Evolutionary conservation across 53 echinoderm and acorn worm genomes (phyloP), one percentile per base, ranked within the genome.

Genomic region (Echinarachnius parma): DNA sequence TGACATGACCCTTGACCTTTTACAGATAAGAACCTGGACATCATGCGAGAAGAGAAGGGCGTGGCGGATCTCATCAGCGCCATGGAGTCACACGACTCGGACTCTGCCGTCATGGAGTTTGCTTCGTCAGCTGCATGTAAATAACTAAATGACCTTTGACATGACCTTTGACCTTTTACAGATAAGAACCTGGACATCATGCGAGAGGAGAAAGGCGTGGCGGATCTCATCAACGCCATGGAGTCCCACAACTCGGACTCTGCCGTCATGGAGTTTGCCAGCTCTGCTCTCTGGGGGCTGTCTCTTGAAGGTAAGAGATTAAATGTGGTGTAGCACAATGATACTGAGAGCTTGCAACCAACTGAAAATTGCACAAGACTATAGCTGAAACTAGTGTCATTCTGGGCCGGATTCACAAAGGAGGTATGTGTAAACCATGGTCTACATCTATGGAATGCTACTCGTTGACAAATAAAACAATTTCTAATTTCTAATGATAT

Each of bases 51-150:
- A n/a, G 98, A 96, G 66, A 91, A 88, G 48, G 98, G 98, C 13
- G 98, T 90, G 5, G 66, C 82, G 21, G 98, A 96, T 65, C 21
- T 96, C 28, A 90, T 90, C 39, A 90, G 84, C 21, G 98, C 88
- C 22, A 87, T 96, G 87, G 65, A 82, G 21, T 61, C 78, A 16
- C 98, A 96, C 56, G 88, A 79, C 46, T 54, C 68, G 2, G 34
- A 81, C 22, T 62, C 98, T 1, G 66, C 87, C 3, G 91, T 96
- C 3, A 76, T 96, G 49, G 98, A 96, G 56, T 87, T 84, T n/a
- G 88, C 98, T 21, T 96, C 91, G 50, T 81, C 98, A 9, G 98
- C 98, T 31, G 28, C 91, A 32, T 96, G 98, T n/a, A n/a, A n/a
- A n/a, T n/a, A n/a, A n/a, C n/a, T n/a, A 91, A 42, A 91, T 82